Conservation (phyloP, 2,797 vertebrate genomes). For the Champsocephalus gunnari region DNA sequence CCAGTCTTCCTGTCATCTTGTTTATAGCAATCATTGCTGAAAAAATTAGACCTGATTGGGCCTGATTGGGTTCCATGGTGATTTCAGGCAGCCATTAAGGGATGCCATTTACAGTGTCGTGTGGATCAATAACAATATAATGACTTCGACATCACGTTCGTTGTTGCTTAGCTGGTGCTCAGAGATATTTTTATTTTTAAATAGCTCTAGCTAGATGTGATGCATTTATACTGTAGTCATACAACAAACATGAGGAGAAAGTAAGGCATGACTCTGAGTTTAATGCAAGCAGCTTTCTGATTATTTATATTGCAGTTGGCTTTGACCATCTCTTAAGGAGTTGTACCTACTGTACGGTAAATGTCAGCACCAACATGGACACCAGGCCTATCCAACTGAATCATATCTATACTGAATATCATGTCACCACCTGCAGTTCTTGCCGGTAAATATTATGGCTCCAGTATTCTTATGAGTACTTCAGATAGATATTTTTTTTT, state of each 20-base stretch:
- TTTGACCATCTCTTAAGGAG: slow-evolving; percentile 17
- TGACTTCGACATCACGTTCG: slow-evolving; percentile 67
- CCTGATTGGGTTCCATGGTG: slow-evolving; percentile 73
- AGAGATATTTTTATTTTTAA: slow-evolving; percentile 62
- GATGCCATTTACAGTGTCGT: slow-evolving; percentile 71
- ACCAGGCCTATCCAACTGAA: slow-evolving; percentile 24
- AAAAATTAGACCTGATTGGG: slow-evolving; percentile 65
- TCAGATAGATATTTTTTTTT: slow-evolving; percentile 29
- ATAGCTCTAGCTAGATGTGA: slow-evolving; percentile 56
- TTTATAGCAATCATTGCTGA: slow-evolving; percentile 69
- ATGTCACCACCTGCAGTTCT: slow-evolving; percentile 30
- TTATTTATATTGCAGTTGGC: slow-evolving; percentile 37
- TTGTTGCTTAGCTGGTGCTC: slow-evolving; percentile 63
- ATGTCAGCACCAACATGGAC: slow-evolving; percentile 17
- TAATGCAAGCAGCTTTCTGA: background rate
- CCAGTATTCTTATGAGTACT: slow-evolving; percentile 8
- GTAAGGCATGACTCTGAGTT: slow-evolving; percentile 28
- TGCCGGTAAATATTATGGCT: slow-evolving; percentile 6
- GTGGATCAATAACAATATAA: slow-evolving; percentile 79
- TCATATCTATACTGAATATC: slow-evolving; percentile 46
- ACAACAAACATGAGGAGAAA: slow-evolving; percentile 21
- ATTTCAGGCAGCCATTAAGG: slow-evolving; percentile 73
- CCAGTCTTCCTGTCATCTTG: slow-evolving; percentile 86
- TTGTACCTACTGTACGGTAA: slow-evolving; percentile 1
- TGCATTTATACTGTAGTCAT: slow-evolving; percentile 29